Percentiles rank a stretch among this genome's conserved stretches.
Evolutionary conservation across 2,797 vertebrate genomes (phyloP).

Genomic region (Enteromius thamalakanensis): DNA sequence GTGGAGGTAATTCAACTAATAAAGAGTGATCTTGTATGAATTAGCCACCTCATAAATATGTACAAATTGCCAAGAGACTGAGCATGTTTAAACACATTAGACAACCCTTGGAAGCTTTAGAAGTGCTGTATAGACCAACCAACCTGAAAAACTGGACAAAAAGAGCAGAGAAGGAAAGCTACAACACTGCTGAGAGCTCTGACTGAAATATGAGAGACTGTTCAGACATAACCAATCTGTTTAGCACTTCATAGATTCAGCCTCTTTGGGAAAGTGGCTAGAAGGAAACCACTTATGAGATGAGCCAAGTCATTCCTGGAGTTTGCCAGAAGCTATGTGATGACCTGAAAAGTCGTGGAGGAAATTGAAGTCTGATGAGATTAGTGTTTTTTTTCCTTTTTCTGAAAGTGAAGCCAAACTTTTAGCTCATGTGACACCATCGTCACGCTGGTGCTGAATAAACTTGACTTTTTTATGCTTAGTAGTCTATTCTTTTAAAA

Average conservation of each 20-base stretch:
- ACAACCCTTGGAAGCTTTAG: background rate
- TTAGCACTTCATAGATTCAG: constrained; percentile 5
- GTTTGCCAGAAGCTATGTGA: constrained; percentile 2
- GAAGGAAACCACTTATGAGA: constrained; percentile 4
- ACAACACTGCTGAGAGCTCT: background rate
- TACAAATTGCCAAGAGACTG: too few relatives aligned
- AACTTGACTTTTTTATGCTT: background rate
- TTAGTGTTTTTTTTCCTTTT: background rate
- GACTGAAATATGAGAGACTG: background rate
- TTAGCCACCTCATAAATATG: too few relatives aligned
- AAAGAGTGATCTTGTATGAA: too few relatives aligned
- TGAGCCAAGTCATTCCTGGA: background rate
- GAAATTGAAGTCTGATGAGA: background rate
- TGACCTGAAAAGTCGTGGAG: background rate
- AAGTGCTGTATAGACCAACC: background rate
- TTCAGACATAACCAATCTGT: background rate
- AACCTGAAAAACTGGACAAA: background rate
- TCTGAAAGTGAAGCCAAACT: background rate
- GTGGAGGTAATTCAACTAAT: too few relatives aligned
- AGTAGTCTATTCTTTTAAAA: background rate
- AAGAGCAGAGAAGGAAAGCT: background rate
- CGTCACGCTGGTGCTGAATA: background rate
- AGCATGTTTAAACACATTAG: background rate
- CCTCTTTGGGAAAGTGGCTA: background rate
- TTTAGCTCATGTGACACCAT: background rate